Evolutionary conservation across 2,797 vertebrate species (phyloP), one percentile per base, ranked within the genome.

Genomic region (Rhadinocentrus ornatus): DNA sequence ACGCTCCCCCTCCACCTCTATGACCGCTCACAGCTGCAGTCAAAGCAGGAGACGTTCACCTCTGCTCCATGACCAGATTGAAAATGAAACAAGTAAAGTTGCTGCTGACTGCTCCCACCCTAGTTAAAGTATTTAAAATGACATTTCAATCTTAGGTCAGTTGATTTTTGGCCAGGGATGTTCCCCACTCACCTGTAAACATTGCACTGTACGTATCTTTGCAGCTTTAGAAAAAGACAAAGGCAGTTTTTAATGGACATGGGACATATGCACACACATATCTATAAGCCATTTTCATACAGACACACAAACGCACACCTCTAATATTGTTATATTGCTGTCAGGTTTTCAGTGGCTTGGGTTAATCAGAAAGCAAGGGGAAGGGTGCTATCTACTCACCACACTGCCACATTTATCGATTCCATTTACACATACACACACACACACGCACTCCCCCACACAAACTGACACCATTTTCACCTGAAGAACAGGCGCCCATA

Each of bases 281-380:
- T 52, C 37, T 50, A 56, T 41, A 31, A 61, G 10, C 77, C 66
- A 63, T 58, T 50, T 46, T 54, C 50, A 62, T 58, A 67, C 31
- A 55, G 63, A 69, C 31, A 56, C 66, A 69, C 69, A 77, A 55
- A 84, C 72, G 77, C 81, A 80, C 71, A 62, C 75, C 72, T 76
- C 69, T 80, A 82, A 90, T 86, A 81, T 78, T 77, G 80, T 84
- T 93, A 89, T 90, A 91, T 83, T 88, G 91, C 93, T 93, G 92
- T 93, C 91, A 93, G 88, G 78, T 91, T 92, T 90, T 86, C 91
- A 89, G 88, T 78, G 82, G 83, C 91, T 92, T 87, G 88, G 93
- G 93, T 94, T 95, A 93, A 95, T 95, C 94, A 94, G 92, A 92
- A 93, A 88, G 92, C 92, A 92, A 93, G 91, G 90, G 92, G 91